Percentiles rank a stretch among this genome's conserved stretches.
phyloP scores from a whole-genome alignment of 2,113 vertebrate genomes.

The Sus scrofa region DNA sequence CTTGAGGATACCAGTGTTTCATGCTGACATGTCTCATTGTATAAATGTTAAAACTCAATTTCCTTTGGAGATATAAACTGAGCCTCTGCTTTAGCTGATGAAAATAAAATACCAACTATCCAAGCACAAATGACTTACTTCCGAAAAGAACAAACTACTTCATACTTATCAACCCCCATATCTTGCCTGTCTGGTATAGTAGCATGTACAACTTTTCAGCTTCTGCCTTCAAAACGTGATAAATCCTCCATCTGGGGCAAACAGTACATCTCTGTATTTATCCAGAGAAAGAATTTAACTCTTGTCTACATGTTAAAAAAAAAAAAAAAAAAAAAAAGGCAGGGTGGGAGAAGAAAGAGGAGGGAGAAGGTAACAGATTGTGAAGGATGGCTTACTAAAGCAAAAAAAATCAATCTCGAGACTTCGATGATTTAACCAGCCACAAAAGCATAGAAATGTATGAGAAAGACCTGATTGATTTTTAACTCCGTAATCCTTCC shows the following conservation, averaged over 20 bases:
- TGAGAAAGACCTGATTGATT: constrained; percentile 89
- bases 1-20: neutral
- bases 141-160: constrained; percentile 83
- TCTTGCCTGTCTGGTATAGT: constrained; percentile 84
- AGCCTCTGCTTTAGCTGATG: constrained; percentile 81
- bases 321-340: neutral
- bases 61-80: constrained; percentile 72
- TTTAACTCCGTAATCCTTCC: constrained; percentile 86
- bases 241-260: constrained; percentile 85
- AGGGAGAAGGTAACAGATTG: constrained; percentile 66
- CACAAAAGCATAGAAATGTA: constrained; percentile 86
- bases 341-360: neutral
- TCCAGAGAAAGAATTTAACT: constrained; percentile 87
- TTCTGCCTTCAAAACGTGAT: constrained; percentile 85
- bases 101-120: constrained; percentile 74
- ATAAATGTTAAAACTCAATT: constrained; percentile 57
- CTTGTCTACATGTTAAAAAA: constrained; percentile 83
- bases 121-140: constrained; percentile 81
- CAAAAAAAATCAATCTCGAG: constrained; percentile 86
- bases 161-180: constrained; percentile 84
- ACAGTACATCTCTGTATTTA: constrained; percentile 84
- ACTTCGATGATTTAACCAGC: constrained; percentile 88
- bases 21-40: neutral
- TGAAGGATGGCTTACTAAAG: constrained; percentile 87
- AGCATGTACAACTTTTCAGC: constrained; percentile 82